Percentiles rank a stretch among this genome's conserved stretches.
These are phyloP conservation scores for Speoplatyrhinus poulsoni DNA, from an alignment of 2,113 vertebrate species.

Conservation along the genomic window DNA sequence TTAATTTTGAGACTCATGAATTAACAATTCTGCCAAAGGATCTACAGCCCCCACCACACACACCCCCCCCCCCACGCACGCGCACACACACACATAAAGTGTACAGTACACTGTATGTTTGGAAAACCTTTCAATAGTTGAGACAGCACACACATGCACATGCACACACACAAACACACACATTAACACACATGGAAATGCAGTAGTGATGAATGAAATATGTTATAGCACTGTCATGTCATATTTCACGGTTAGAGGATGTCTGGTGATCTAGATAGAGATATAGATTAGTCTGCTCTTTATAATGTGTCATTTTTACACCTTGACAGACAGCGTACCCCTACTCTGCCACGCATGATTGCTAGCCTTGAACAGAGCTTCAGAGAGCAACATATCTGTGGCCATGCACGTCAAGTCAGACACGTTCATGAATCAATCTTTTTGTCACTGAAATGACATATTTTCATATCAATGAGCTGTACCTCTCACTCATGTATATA, in stretches of 20 bases:
- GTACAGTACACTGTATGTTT: not conserved
- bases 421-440: slow-evolving; percentile 39
- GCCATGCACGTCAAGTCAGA: slow-evolving; percentile 10
- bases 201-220: slow-evolving; percentile 11
- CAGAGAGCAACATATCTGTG: slow-evolving; percentile 20
- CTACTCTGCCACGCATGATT: slow-evolving; percentile 15
- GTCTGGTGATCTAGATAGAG: not conserved
- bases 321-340: slow-evolving; percentile 33
- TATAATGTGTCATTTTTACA: slow-evolving; percentile 31
- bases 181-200: not conserved
- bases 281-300: slow-evolving; percentile 17
- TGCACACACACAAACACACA: not conserved
- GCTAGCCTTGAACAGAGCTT: slow-evolving; percentile 33
- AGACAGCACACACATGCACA: not conserved
- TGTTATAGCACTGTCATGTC: slow-evolving; percentile 9
- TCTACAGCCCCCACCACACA: no score
- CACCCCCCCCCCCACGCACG: no score
- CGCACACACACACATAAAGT: not conserved
- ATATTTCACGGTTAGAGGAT: slow-evolving; percentile 5
- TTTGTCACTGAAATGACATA: slow-evolving; percentile 4
- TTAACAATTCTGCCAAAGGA: no score
- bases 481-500: slow-evolving; percentile 1
- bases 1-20: no score
- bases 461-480: slow-evolving; percentile 29
- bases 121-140: not conserved